phyloP scores from a whole-genome alignment of 2,797 vertebrate species.

The Cryptoprocta ferox region DNA sequence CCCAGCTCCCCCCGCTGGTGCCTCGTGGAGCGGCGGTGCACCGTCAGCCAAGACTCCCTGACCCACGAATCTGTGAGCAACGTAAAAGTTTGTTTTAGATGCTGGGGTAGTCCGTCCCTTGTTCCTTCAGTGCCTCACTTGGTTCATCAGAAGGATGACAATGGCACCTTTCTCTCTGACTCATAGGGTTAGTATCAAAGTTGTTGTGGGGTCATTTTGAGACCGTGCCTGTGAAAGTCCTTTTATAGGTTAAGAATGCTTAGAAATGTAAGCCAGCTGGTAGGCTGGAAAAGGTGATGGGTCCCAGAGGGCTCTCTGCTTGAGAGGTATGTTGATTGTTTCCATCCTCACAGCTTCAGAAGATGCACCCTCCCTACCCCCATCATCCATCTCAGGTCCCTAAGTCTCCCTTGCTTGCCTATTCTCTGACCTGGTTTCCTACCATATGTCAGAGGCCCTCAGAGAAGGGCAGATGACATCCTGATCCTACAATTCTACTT shows the following conservation, averaged over 20 bases:
- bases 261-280: neutral
- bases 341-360: neutral
- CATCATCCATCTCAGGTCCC: neutral
- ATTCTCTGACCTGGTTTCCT: neutral
- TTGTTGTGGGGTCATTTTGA: neutral
- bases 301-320: no score
- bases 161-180: neutral
- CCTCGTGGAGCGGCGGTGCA: fast-evolving
- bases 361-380: no score
- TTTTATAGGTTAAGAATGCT: neutral
- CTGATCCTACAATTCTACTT: neutral
- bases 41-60: neutral
- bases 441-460: neutral
- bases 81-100: neutral
- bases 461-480: neutral
- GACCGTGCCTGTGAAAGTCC: neutral
- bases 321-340: neutral
- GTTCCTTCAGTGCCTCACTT: neutral
- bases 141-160: neutral
- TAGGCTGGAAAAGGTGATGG: neutral
- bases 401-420: neutral
- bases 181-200: neutral
- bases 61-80: neutral
- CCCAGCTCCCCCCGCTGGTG: neutral
- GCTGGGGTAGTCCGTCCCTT: neutral